Percentiles rank a stretch among this genome's conserved stretches.
phyloP scores from a whole-genome alignment of 2,888 invertebrate genomes.

The Drosophila paucipuncta region DNA sequence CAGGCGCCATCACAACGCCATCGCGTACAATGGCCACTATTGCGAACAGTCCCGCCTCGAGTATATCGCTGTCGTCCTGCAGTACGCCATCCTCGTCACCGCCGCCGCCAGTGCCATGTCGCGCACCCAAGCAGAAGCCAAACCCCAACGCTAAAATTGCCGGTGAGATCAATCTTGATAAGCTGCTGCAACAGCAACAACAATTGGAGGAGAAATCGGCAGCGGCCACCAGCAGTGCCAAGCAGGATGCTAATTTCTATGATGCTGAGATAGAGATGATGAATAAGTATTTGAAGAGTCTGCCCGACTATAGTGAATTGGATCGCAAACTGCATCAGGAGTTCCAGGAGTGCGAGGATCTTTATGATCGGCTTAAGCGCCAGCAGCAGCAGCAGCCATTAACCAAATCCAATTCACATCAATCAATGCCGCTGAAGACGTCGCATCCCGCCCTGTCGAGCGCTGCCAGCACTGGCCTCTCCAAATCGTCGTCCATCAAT shows the following conservation, averaged over 20 bases:
- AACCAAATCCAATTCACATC: conserved; percentile 84
- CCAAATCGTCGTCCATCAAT: conserved; percentile 79
- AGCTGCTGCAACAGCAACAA: conserved; percentile 79
- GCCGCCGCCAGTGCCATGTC: conserved; percentile 83
- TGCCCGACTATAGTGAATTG: conserved; percentile 85
- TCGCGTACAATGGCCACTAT: conserved; percentile 69
- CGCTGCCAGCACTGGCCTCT: conserved; percentile 46
- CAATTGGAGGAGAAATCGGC: conserved; percentile 79
- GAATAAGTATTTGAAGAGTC: conserved; percentile 85
- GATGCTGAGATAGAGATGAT: conserved; percentile 86
- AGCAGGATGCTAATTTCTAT: conserved; percentile 83
- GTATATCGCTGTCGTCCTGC: conserved; percentile 83
- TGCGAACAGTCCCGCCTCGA: conserved; percentile 82
- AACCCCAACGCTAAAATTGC: conserved; percentile 7
- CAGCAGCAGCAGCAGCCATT: conserved; percentile 78
- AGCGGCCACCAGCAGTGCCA: conserved; percentile 74
- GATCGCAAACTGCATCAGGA: conserved; percentile 85
- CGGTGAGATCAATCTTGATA: conserved; percentile 73
- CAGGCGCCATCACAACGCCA: conserved; percentile 72
- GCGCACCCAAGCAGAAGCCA: conserved; percentile 78
- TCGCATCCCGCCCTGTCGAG: conserved; percentile 6
- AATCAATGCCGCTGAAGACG: conserved; percentile 61
- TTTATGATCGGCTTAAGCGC: conserved; percentile 84
- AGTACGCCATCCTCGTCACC: conserved; percentile 84
- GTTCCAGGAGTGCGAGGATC: conserved; percentile 85